Conservation (phyloP, 2,888 invertebrate species). For the Leptinotarsa haldemani region DNA sequence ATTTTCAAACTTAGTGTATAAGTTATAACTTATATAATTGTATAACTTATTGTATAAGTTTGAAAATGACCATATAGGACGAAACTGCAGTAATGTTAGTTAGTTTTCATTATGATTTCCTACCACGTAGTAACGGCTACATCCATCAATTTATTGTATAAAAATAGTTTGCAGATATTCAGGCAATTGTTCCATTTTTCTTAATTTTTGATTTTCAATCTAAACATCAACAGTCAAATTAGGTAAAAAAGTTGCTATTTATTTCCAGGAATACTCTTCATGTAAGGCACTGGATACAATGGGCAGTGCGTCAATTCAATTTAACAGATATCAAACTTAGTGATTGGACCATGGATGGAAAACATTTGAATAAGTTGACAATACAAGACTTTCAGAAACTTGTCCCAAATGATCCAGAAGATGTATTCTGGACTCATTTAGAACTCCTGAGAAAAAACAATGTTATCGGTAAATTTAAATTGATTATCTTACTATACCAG, state of each 20-base stretch:
- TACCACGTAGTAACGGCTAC: no score
- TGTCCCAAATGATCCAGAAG: slow-evolving; percentile 84
- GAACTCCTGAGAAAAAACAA: slow-evolving; percentile 91
- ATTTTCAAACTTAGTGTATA: no score
- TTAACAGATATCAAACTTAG: slow-evolving; percentile 77
- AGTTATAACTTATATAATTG: no score
- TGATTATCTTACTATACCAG: neutral
- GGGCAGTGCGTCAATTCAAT: slow-evolving; percentile 92
- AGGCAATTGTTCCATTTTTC: no score
- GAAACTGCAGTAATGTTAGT: no score
- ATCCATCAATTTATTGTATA: no score
- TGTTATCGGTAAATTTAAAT: slow-evolving; percentile 77
- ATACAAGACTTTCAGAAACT: slow-evolving; percentile 77
- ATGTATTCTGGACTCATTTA: slow-evolving; percentile 94
- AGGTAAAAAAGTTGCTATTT: neutral
- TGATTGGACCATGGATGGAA: slow-evolving; percentile 80
- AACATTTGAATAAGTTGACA: slow-evolving; percentile 77
- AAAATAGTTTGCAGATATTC: no score
- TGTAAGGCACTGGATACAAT: slow-evolving; percentile 91
- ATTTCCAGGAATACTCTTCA: slow-evolving; percentile 77
- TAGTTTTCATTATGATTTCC: no score
- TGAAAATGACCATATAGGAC: no score
- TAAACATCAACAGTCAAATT: no score
- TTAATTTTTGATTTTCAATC: no score
- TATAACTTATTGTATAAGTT: no score